Percentiles rank a stretch among this genome's conserved stretches.
These are phyloP conservation scores for Tribolium madens DNA, from an alignment of 1,140 invertebrate genomes.

Conservation along the genomic window DNA sequence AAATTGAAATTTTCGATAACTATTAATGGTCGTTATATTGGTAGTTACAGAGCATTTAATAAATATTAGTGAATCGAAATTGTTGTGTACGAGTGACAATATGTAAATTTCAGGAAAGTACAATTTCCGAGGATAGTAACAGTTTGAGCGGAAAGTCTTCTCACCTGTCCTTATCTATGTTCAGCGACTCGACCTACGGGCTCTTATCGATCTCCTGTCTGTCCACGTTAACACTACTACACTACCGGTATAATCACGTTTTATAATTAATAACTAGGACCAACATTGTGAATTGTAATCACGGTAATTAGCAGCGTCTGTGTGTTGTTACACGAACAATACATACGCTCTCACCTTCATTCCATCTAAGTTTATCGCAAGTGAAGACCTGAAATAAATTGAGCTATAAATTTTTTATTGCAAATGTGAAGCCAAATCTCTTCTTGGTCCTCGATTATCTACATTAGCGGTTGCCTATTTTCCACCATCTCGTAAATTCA, in stretches of 20 bases:
- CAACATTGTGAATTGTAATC: conserved; percentile 22
- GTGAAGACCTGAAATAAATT: background rate
- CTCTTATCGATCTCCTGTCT: conserved; percentile 36
- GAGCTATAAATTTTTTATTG: background rate
- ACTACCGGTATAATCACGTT: conserved; percentile 17
- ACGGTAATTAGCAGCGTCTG: conserved; percentile 15
- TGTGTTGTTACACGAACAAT: background rate
- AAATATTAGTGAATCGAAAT: background rate
- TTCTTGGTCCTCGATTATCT: background rate
- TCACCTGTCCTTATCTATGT: conserved; percentile 21
- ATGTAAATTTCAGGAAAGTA: conserved; percentile 24
- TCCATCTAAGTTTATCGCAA: background rate
- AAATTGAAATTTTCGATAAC: background rate
- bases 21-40: background rate
- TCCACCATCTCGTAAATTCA: conserved; percentile 21
- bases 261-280: conserved; percentile 26
- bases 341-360: background rate
- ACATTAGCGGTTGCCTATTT: background rate
- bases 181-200: conserved; percentile 23
- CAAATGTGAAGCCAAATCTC: background rate
- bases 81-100: background rate
- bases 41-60: no score
- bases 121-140: conserved; percentile 21
- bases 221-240: conserved; percentile 28
- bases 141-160: conserved; percentile 17